Evolutionary conservation across 1,140 invertebrate genomes (phyloP), one percentile per base, ranked within the genome.

Genomic region (Tyrophagus putrescentiae): DNA sequence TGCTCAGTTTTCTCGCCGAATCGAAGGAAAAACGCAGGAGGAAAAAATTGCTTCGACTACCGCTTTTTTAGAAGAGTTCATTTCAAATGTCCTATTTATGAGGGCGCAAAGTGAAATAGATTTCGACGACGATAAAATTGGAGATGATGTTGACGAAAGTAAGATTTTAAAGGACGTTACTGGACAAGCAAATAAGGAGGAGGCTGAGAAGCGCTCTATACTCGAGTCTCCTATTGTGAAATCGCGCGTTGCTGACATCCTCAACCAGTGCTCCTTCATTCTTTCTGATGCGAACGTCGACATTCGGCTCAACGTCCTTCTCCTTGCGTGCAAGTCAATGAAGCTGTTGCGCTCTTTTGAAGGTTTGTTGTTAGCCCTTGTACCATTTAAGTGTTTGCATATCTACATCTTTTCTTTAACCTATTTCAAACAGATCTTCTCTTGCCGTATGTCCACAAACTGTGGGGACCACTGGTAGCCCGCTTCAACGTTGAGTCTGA

Each of bases 381-480:
- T 32, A 50, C 25, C 18, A 18, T 36, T 25, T 5, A 28, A 29
- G 13, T 42, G 6, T 52, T 1, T 60, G 16, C 3, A 4, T 52
- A 9, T 16, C 36, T 31, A 32, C 16, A 31, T 60, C 39, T 21
- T 27, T 34, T 57, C 29, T n/a, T 34, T 11, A 16, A 18, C 32
- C 28, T 18, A 32, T 57, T 58, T 60, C 27, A 27, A 34, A 21
- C 25, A 62, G 62, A 63, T 32, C 28, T 44, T n/a, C 32, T 64
- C 3, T 50, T 64, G 18, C 63, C 63, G n/a, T 33, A 65, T 11
- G 63, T 39, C 5, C 63, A 64, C 36, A 48, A 61, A 34, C 32
- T 64, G 16, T 64, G 63, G 63, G 32, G 60, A 33, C 64, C 63
- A 33, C 33, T 64, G 1, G 42, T 64, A 7, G 29, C 28, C 23